phyloP scores from a whole-genome alignment of 2,113 vertebrate species.

The Urocolius indicus region DNA sequence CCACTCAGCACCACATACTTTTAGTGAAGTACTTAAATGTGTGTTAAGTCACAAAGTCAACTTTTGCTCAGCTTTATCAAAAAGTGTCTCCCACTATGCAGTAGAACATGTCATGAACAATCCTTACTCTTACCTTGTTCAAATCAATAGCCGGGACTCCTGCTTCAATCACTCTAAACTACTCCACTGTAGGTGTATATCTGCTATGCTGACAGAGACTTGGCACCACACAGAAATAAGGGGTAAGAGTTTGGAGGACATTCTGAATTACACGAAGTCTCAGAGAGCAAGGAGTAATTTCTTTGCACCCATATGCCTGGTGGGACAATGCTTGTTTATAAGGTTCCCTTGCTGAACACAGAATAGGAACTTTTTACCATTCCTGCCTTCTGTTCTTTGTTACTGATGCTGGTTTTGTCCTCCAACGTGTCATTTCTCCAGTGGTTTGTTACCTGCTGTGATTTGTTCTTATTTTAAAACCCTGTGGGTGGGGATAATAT shows the following conservation, averaged over 20 bases:
- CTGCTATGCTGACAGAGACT: neutral
- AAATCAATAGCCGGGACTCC: neutral
- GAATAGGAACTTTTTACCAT: neutral
- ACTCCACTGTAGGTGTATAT: neutral
- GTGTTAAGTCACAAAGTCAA: neutral
- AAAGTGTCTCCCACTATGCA: neutral
- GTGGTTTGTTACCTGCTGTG: constrained; percentile 3
- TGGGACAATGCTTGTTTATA: neutral
- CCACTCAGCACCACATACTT: neutral
- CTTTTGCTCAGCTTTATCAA: neutral
- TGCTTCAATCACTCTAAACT: neutral
- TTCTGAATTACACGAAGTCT: neutral
- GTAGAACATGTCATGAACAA: neutral
- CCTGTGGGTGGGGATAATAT: neutral
- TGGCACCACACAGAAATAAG: neutral
- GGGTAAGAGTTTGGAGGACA: neutral
- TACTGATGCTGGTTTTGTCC: neutral
- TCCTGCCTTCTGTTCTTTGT: neutral
- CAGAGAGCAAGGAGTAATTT: neutral
- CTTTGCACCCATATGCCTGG: neutral
- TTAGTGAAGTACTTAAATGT: neutral
- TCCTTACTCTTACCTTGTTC: neutral
- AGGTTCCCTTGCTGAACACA: neutral
- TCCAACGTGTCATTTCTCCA: neutral
- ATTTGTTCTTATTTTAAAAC: constrained; percentile 42